Percentiles rank a stretch among this genome's conserved stretches.
These are phyloP conservation scores for Lonchura striata DNA, from an alignment of 2,113 vertebrate species.

Conservation along the genomic window DNA sequence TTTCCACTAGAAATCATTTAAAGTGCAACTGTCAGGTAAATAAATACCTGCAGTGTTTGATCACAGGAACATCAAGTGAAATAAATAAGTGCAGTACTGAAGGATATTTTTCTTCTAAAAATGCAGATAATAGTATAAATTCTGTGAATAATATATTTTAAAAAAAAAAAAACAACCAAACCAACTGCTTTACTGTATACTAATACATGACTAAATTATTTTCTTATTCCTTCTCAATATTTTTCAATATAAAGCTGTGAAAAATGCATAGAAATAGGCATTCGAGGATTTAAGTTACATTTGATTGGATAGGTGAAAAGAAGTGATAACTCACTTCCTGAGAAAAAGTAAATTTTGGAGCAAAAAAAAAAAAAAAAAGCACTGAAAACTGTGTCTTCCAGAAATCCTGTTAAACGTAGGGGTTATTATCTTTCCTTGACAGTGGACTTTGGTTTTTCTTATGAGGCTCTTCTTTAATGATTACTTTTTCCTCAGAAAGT, in stretches of 20 bases:
- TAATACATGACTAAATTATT: neutral
- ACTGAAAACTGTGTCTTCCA: neutral
- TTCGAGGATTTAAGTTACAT: neutral
- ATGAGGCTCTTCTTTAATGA: constrained; percentile 60
- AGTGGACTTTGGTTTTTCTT: constrained; percentile 55
- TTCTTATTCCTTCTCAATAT: neutral
- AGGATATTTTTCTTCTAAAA: neutral
- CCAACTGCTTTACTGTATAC: neutral
- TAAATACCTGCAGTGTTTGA: neutral
- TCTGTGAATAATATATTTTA: neutral
- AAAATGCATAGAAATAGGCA: neutral
- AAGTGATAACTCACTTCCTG: neutral
- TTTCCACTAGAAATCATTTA: neutral
- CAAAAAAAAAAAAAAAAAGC: neutral
- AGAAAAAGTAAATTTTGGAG: neutral
- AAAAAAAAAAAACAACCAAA: no score
- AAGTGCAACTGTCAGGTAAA: neutral
- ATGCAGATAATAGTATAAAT: neutral
- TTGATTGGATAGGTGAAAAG: neutral
- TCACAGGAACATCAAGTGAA: no score
- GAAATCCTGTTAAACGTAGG: neutral
- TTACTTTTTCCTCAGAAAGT: constrained; percentile 29
- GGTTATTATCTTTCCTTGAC: neutral
- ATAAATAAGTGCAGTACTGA: neutral
- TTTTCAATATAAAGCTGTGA: neutral